Base-by-base conservation (phyloP, 2,888 invertebrate species). In the Acholoe squamosa region DNA sequence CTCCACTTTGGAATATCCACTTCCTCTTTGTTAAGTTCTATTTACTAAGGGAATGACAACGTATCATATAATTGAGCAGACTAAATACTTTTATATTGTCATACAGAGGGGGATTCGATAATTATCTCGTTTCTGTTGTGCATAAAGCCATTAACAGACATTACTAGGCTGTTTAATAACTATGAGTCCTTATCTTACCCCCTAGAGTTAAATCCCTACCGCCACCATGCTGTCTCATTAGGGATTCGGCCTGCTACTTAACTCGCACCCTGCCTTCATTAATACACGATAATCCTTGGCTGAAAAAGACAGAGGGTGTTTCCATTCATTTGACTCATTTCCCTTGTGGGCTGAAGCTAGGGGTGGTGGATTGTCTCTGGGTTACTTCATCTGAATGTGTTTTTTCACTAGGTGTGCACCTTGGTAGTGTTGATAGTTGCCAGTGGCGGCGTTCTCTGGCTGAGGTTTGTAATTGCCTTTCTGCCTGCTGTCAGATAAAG, bases 401-500 rank as follows among this genome's bases (percentile, higher is more conserved):
- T 43, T 43, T n/a, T 43, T 61, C 61, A 61, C 7, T n/a, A 61
- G 61, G 3, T n/a, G 31, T 25, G 31, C 71, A 71, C 71, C 71
- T 71, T 71, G 71, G 71, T 28, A 28, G 3, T 71, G 25, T 25
- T 28, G 71, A 71, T 71, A 28, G 31, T 25, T n/a, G 22, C 31
- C 28, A 28, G 12, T 14, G 71, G 71, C 3, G 14, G 25, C 25
- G 71, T 71, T 71, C 28, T 71, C 71, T 7, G 28, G 28, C 19
- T 14, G 71, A 0, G 71, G 28, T 14, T 25, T 14, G 14, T 71
- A 71, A 71, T 71, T 71, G 71, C 71, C 71, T 71, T 71, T 71
- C 71, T 71, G 71, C 25, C 31, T n/a, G 71, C 71, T 25, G 25
- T 71, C 71, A 25, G 71, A 71, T 71, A 71, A 61, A 61, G 61